Base-by-base conservation (phyloP, 1,140 invertebrate species). In the Portunus trituberculatus region DNA sequence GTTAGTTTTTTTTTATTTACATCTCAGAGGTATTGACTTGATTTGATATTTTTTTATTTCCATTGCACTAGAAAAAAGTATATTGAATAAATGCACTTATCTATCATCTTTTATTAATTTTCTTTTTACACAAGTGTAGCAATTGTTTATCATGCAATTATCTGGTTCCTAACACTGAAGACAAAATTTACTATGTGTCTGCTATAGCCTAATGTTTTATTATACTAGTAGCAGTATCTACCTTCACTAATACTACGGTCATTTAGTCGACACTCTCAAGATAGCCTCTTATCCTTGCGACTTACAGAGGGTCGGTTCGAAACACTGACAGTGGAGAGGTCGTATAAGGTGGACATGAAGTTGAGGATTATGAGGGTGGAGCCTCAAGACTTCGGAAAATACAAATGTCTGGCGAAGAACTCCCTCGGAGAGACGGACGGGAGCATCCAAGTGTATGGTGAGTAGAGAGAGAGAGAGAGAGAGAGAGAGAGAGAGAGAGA, bases 371-470 rank as follows among this genome's bases (percentile, higher is more conserved):
- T 98, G 96, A 98, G 98, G 96, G 98, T 99, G 88, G 97, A 97
- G 95, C 97, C 97, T 95, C 97, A 97, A 48, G 98, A 99, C 97
- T 99, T 98, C 96, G 98, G 98, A n/a, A 98, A 98, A 4, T 99
- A 98, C 97, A 98, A 98, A 97, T 96, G 96, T 94, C 98, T 99
- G 96, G 99, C 99, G 86, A 99, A 99, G 97, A 99, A 99, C 97
- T 98, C 98, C 10, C 97, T 99, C 8, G 99, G 99, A 92, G 98
- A 98, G 96, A 99, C 99, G 52, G 98, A 99, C 97, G 98, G 99
- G 95, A 98, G 98, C 92, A 99, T 99, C 97, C 98, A 98, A 97
- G 97, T 99, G 93, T 99, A 99, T 97, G 98, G 99, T 99, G 96
- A 96, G 84, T 3, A 59, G 20, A 59, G 52, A 59, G 12, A 59